A percentile compares a stretch with the other conserved stretches of the same genome.
These are phyloP conservation scores for Melinopterus prodromus DNA, from an alignment of 2,888 invertebrate species.

Conservation along the genomic window DNA sequence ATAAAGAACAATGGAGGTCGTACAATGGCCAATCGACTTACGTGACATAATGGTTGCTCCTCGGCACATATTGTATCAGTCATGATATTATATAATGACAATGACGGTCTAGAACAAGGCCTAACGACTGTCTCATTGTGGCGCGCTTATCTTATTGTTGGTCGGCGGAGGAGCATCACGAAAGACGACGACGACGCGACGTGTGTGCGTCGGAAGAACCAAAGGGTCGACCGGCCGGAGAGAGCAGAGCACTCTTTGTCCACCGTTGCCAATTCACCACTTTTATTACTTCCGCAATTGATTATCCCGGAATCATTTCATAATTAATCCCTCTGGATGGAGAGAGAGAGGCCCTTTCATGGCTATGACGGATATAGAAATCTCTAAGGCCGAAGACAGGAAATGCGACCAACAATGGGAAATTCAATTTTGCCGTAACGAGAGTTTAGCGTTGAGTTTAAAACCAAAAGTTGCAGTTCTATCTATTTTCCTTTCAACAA, in stretches of 20 bases:
- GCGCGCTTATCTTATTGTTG: slow-evolving; percentile 51
- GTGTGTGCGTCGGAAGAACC: not conserved
- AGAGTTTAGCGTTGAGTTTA: not conserved
- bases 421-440: not conserved
- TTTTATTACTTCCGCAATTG: slow-evolving; percentile 54
- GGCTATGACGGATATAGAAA: not conserved
- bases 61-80: slow-evolving; percentile 60
- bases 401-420: not conserved
- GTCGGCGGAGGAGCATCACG: slow-evolving; percentile 32
- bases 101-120: slow-evolving; percentile 58
- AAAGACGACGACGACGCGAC: not conserved
- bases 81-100: slow-evolving; percentile 61
- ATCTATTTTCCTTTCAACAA: too few relatives aligned
- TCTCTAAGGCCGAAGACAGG: not conserved
- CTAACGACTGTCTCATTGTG: slow-evolving; percentile 52
- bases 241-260: slow-evolving; percentile 47
- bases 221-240: not conserved
- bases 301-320: slow-evolving; percentile 54
- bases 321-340: slow-evolving; percentile 53
- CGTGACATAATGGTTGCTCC: slow-evolving; percentile 59
- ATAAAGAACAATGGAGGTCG: slow-evolving; percentile 57
- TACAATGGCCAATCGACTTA: slow-evolving; percentile 61
- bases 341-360: slow-evolving; percentile 31
- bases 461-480: not conserved
- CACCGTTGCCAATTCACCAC: slow-evolving; percentile 47